Base-by-base conservation (phyloP, 2,797 vertebrate species). In the Girardinus metallicus region DNA sequence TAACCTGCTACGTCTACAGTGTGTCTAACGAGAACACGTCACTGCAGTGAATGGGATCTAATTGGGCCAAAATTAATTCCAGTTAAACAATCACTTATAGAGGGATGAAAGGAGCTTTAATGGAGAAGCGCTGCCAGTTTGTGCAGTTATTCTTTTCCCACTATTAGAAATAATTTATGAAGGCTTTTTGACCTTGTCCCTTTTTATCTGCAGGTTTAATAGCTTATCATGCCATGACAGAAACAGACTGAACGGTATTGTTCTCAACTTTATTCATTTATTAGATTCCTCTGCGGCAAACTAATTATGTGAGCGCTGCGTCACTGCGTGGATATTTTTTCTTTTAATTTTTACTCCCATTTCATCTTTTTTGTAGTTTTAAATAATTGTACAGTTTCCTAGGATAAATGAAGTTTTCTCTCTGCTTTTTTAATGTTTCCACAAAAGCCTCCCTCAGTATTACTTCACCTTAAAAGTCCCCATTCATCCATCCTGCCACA, bases 191-290 rank as follows among this genome's bases (percentile, higher is more conserved):
- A 86, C 85, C 78, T 88, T 85, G n/a, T 83, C 51, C 68, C 46
- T 86, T 81, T 78, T 81, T 75, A 85, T 87, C 75, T 87, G 72
- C 72, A 75, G 64, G 10, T 84, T 87, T 78, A 51, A 77, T 78
- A 53, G 77, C 74, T 81, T 81, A 80, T 85, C 43, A 47, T 62
- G 76, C 49, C 79, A 76, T 36, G 60, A 83, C 57, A 83, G 78
- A 81, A 81, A 53, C 47, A 7, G 73, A 49, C 53, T 75, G 74
- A 60, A 53, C 39, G 62, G 46, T 36, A 73, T 76, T 77, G 73
- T 90, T 85, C 43, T 62, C 71, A 62, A 62, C 23, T 49, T 73
- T 80, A 86, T 87, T 88, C 66, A 41, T 76, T 74, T 75, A 75
- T 80, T 29, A 73, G 26, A 80, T 85, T 83, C 60, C 44, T 86